phyloP scores from a whole-genome alignment of 1,140 invertebrate species.

The Neodiprion pinetum region DNA sequence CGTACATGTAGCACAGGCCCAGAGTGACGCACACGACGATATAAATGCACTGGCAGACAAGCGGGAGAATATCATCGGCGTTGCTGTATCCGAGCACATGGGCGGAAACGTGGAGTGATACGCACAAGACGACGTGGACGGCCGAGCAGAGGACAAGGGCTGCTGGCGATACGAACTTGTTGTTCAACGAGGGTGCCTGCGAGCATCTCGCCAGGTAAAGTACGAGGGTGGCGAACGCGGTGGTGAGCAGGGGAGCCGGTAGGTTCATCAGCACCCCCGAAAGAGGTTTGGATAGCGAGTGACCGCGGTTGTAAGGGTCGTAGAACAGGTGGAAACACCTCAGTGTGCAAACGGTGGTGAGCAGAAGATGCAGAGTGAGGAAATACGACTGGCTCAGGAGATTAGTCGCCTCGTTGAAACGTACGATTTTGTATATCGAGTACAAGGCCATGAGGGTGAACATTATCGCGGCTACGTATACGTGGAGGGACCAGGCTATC shows the following conservation, averaged over 20 bases:
- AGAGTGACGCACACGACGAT: conserved; percentile 80
- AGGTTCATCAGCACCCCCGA: conserved; percentile 84
- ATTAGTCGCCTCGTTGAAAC: conserved; percentile 81
- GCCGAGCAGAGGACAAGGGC: conserved; percentile 77
- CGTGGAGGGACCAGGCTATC: conserved; percentile 87
- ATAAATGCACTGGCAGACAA: conserved; percentile 84
- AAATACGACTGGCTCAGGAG: conserved; percentile 84
- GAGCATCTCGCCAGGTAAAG: conserved; percentile 81
- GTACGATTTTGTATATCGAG: conserved; percentile 81
- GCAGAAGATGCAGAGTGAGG: conserved; percentile 79
- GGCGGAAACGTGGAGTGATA: conserved; percentile 79
- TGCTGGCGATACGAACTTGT: conserved; percentile 74
- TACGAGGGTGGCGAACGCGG: conserved; percentile 85
- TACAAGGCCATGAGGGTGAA: conserved; percentile 83
- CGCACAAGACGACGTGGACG: conserved; percentile 77
- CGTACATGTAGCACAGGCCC: conserved; percentile 83
- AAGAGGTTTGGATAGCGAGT: conserved; percentile 78
- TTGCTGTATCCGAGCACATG: conserved; percentile 60
- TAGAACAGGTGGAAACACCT: conserved; percentile 87
- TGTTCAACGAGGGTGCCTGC: conserved; percentile 58
- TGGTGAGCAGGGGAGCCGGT: conserved; percentile 82
- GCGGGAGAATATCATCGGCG: conserved; percentile 67
- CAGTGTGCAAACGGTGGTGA: conserved; percentile 80
- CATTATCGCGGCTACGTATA: conserved; percentile 82
- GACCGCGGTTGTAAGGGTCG: conserved; percentile 86